phyloP scores from a whole-genome alignment of 2,113 vertebrate species.

The Sceloporus tristichus region DNA sequence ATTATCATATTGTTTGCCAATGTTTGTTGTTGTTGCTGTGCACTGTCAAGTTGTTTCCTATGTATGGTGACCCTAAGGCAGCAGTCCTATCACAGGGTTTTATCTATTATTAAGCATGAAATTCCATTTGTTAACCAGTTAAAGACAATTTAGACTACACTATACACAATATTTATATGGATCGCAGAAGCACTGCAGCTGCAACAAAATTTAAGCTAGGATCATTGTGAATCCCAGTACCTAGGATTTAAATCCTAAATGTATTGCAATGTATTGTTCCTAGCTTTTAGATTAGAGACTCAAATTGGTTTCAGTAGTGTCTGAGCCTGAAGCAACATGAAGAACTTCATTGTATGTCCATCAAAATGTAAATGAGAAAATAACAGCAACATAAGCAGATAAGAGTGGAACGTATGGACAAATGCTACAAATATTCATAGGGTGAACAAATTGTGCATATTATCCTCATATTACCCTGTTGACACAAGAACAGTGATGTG shows the following conservation, averaged over 20 bases:
- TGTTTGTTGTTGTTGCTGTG: too few species aligned
- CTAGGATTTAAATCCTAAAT: background rate
- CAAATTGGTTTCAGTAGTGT: background rate
- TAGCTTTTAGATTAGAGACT: background rate
- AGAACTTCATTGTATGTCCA: background rate
- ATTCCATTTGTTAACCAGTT: background rate
- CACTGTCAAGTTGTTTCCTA: too few species aligned
- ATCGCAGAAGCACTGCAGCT: background rate
- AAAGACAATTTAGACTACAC: background rate
- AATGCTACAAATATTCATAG: background rate
- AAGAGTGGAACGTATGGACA: background rate
- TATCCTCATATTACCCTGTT: background rate
- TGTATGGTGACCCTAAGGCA: too few species aligned
- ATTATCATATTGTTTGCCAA: too few species aligned
- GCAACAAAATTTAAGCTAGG: background rate
- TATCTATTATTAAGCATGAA: background rate
- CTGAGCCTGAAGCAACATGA: background rate
- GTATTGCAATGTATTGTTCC: background rate
- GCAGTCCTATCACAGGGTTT: too few species aligned
- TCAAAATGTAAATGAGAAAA: background rate
- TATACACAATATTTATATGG: background rate
- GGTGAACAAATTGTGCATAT: background rate
- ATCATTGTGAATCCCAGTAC: background rate
- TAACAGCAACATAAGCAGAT: slow-evolving; percentile 12
- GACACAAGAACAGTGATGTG: background rate